These are phyloP conservation scores for Salvelinus sp. DNA, from an alignment of 2,113 vertebrate species.

Conservation along the genomic window DNA sequence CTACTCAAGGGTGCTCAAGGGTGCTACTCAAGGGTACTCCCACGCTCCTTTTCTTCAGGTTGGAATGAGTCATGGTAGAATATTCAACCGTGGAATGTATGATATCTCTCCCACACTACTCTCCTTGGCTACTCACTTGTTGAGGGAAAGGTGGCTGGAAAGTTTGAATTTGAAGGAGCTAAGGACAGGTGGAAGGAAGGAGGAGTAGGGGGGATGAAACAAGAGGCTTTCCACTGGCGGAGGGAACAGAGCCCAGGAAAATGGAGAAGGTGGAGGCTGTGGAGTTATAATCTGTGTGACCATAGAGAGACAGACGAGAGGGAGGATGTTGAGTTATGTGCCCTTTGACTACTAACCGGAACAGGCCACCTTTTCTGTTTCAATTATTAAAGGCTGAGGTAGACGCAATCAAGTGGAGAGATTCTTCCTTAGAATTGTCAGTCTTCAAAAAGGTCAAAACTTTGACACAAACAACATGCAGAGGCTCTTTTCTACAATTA, in stretches of 20 bases:
- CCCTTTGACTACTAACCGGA: constrained; percentile 68
- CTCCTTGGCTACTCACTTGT: constrained; percentile 34
- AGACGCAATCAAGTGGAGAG: constrained; percentile 21
- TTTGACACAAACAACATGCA: too few relatives aligned
- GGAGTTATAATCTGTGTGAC: constrained; percentile 63
- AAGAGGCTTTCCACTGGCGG: not conserved
- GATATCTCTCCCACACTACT: constrained; percentile 63
- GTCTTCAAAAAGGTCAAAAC: constrained; percentile 13
- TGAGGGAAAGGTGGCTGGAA: constrained; percentile 19
- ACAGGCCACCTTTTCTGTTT: constrained; percentile 62
- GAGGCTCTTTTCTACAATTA: too few relatives aligned
- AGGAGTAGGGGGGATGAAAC: constrained; percentile 21
- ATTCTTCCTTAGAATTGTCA: constrained; percentile 41
- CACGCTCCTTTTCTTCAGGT: constrained; percentile 14
- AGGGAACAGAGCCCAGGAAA: not conserved
- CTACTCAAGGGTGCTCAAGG: not conserved
- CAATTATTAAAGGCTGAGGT: constrained; percentile 61
- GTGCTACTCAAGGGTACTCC: not conserved
- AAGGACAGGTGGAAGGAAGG: constrained; percentile 27
- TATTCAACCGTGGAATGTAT: constrained; percentile 73
- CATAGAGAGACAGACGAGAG: constrained; percentile 57
- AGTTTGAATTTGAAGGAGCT: constrained; percentile 53
- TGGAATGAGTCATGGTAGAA: constrained; percentile 64
- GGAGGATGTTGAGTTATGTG: constrained; percentile 72
- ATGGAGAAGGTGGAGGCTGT: constrained; percentile 24